Conservation (phyloP, 2,797 vertebrate genomes). For the Columba guinea region DNA sequence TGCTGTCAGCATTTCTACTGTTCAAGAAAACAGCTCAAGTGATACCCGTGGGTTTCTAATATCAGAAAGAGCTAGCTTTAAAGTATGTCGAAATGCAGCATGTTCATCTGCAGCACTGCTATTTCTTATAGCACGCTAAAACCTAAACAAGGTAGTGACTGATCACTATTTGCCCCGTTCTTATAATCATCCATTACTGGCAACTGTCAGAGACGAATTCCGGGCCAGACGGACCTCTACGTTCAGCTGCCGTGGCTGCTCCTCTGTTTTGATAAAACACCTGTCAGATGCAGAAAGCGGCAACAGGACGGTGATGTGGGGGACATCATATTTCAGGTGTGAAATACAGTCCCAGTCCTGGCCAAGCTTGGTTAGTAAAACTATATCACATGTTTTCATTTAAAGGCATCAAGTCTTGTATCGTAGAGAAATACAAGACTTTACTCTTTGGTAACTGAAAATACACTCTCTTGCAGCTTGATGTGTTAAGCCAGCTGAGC, state of each 20-base stretch:
- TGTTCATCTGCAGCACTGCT: background rate
- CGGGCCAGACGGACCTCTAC: background rate
- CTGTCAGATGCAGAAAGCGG: background rate
- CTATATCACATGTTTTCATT: background rate
- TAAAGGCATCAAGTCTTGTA: background rate
- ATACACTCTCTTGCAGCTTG: background rate
- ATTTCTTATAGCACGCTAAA: background rate
- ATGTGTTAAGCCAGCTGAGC: background rate
- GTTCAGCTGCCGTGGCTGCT: background rate
- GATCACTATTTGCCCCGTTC: background rate
- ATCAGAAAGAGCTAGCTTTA: background rate
- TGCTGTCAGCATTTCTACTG: slow-evolving; percentile 10
- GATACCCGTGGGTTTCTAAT: slow-evolving; percentile 5
- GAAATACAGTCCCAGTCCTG: background rate
- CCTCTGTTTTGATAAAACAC: background rate
- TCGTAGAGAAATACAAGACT: background rate
- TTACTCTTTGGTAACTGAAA: background rate
- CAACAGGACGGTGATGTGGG: background rate
- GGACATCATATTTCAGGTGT: background rate
- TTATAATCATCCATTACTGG: slow-evolving; percentile 24
- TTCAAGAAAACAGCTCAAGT: slow-evolving; percentile 24
- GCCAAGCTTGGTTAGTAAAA: background rate
- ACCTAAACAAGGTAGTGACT: slow-evolving; percentile 12
- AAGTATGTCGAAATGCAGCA: background rate
- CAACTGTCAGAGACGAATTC: slow-evolving; percentile 29